Evolutionary conservation across 2,888 invertebrate species (phyloP), one percentile per base, ranked within the genome.

Genomic region (Limnephilus lunatus): DNA sequence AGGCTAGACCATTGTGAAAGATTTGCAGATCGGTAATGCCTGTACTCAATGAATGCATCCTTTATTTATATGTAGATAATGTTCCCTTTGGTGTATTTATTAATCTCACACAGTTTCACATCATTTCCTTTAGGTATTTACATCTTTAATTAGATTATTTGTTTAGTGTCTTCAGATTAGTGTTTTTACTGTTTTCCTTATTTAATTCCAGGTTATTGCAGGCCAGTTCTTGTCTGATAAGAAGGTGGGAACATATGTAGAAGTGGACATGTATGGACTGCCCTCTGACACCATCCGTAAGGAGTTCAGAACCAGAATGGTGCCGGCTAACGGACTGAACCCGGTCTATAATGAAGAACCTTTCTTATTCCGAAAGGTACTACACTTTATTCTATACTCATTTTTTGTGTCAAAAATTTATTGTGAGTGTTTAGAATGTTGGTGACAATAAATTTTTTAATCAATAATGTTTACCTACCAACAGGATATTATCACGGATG

Each of bases 141-240:
- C 53, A 68, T 68, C 25, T 68, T n/a, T 68, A 68, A n/a, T 68
- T 68, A n/a, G 25, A 68, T 68, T 68, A 68, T 68, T 68, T 68
- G 7, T 68, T 25, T 68, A 7, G 25, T 19, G 68, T 68, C 68
- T 9, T 68, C 68, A 68, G 68, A 91, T 81, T 85, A 31, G 3
- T 35, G 25, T 83, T 68, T 68, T 25, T 7, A 25, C 25, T 68
- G 25, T n/a, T 68, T 86, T 53, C 39, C 15, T 83, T 83, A 53
- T 93, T 91, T 90, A 80, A 90, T 93, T 90, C 12, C 95, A 98
- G 98, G 98, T 99, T 44, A 99, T 99, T 94, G 99, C 99, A 68
- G 99, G 99, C 0, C 99, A 99, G 96, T 99, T 99, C 96, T 97
- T 99, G 94, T 99, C 99, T 0, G 99, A 99, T 95, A 99, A 99